Base-by-base conservation (phyloP, 2,113 vertebrate species). In the Balaeniceps rex region DNA sequence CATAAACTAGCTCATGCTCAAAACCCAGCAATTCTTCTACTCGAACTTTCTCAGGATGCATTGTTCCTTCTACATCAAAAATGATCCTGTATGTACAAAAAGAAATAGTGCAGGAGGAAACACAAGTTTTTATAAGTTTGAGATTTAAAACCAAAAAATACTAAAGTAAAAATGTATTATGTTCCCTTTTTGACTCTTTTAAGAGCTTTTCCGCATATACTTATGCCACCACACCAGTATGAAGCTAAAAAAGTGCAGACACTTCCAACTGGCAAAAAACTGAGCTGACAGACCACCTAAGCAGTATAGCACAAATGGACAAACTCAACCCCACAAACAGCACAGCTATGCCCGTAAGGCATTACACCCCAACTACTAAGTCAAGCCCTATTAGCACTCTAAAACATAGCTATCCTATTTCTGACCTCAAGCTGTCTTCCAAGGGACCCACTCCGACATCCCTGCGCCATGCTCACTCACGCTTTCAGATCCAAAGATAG, bases 401-500 rank as follows among this genome's bases (percentile, higher is more conserved):
- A 21, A 46, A 78, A 29, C 11, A 11, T 0, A 29, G 3, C 55
- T 58, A 11, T 11, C 40, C 24, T 42, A 10, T 24, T 61, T 71
- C 85, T 69, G 81, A 81, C 38, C 42, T 51, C 38, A 36, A 14
- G 25, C 23, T 63, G 78, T 42, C 46, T 79, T 58, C 55, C 3
- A 1, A 1, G 1, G 61, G 25, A 71, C 15, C 33, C 10, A 3
- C 55, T 15, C 40, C 3, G 0, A 36, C 46, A 44, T 11, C 25
- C 38, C 38, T 3, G 24, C 14, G 16, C 49, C 12, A 0, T 1
- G 11, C 21, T 76, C 57, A 12, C 0, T 60, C 17, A 3, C 0
- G 0, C 66, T 68, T 52, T 52, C 66, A 49, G 11, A 61, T 36
- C 58, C 66, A 18, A 61, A 86, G 66, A 64, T 1, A 83, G 82